Base-by-base conservation (phyloP, 2,113 vertebrate species). In the Menidia beryllina region DNA sequence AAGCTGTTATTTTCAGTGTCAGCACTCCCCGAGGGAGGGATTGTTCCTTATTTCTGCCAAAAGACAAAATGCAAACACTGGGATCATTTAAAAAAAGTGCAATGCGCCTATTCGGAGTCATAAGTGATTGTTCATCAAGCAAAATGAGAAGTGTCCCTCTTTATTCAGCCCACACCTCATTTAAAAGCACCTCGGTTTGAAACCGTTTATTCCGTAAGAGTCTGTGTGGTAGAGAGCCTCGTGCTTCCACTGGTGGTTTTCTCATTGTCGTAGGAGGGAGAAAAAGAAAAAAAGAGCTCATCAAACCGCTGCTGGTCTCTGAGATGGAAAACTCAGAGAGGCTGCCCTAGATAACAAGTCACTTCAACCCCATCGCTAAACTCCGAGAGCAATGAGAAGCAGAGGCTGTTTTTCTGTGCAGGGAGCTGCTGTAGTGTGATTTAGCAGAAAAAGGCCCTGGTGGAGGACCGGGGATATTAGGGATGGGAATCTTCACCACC, bases 251-350 rank as follows among this genome's bases (percentile, higher is more conserved):
- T 57, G 34, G 41, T 49, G 1, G 20, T 39, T 36, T 56, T 68
- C 51, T 81, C 21, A 4, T 77, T 77, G 25, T 59, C 8, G 23
- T 43, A 14, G 1, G 4, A 2, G 12, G 21, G 20, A 17, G 0
- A 7, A 48, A n/a, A 30, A 25, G 13, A 13, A 14, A 20, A 30
- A 23, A 39, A 26, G 52, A 1, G 0, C 50, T 72, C 72, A 74
- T 84, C 79, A 56, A 34, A 75, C 73, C 59, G 65, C 61, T 79
- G 60, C 67, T 60, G 65, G 60, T 83, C 65, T 54, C 84, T 0
- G 54, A 85, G 82, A 81, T 75, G 69, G 75, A 67, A 80, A 82
- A 78, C 69, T 78, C 48, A 49, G 69, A 85, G 82, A 79, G 51
- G 38, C 34, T 84, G 79, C 50, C 81, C 85, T 36, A 84, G 70